Base-by-base conservation (phyloP, 2,113 vertebrate species). In the Neodon shergylaensis region DNA sequence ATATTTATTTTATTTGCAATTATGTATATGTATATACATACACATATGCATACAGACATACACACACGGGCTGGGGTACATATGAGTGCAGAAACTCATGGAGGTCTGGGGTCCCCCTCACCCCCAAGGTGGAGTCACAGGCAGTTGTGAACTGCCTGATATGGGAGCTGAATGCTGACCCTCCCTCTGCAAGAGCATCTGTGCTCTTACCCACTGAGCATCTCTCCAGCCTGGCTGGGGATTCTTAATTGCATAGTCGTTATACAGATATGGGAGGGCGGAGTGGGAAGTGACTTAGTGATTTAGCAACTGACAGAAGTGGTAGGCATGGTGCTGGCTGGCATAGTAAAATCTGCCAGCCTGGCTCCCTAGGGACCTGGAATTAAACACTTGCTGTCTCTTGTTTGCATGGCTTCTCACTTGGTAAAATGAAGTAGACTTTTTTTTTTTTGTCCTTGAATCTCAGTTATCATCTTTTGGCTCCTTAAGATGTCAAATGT, bases 371-470 rank as follows among this genome's bases (percentile, higher is more conserved):
- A 11, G 3, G 58, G 22, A 33, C 19, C 19, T 63, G 28, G 39
- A 26, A 47, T 31, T 96, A 16, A 36, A 39, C 63, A 82, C 44
- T 72, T 78, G 39, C 33, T 39, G 44, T 47, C 72, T 52, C 19
- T 1, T 47, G 79, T 92, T 21, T 61, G 3, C 33, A 58, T 58
- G 78, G 68, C 47, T 39, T 65, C 36, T 44, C 42, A 24, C 52
- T 78, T 87, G 68, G 74, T 79, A 74, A 91, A 83, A 76, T 87
- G 26, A 42, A 96, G n/a, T 82, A 42, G 12, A 85, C 61, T 65
- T 65, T 65, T 76, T 17, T 70, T 63, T 96, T 61, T 90, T 39
- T 91, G 87, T 90, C 91, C 95, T 97, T 96, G 95, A 95, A 68
- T 24, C 72, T 94, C 83, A 36, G 63, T 83, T 96, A 77, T 84